phyloP scores from a whole-genome alignment of 2,888 invertebrate genomes.

The Lagria hirta region DNA sequence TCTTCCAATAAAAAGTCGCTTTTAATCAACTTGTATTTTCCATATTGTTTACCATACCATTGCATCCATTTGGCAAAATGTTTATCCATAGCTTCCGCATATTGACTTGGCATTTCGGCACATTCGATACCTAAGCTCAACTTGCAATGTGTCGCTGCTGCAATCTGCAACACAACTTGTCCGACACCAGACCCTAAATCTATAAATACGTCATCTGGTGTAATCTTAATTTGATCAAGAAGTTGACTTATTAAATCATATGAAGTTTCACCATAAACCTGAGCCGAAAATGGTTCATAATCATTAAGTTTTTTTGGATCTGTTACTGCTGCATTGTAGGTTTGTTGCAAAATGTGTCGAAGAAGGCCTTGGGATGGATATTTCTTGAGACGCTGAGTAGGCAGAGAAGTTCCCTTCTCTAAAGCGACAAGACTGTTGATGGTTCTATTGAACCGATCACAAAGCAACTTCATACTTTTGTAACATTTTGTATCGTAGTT shows the following conservation, averaged over 20 bases:
- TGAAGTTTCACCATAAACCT: slow-evolving; percentile 98
- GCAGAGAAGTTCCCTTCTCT: slow-evolving; percentile 93
- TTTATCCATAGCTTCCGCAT: slow-evolving; percentile 89
- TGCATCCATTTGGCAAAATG: slow-evolving; percentile 94
- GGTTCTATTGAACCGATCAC: slow-evolving; percentile 92
- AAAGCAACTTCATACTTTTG: slow-evolving; percentile 89
- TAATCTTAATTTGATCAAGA: slow-evolving; percentile 94
- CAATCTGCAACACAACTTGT: slow-evolving; percentile 98
- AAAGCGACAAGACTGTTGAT: slow-evolving; percentile 89
- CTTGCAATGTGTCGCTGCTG: slow-evolving; percentile 90
- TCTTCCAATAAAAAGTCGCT: slow-evolving; percentile 94
- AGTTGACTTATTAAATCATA: slow-evolving; percentile 97
- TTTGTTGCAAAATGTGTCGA: slow-evolving; percentile 94
- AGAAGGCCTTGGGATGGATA: slow-evolving; percentile 86
- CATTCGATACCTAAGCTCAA: slow-evolving; percentile 95
- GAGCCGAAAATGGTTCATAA: slow-evolving; percentile 99
- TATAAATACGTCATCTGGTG: slow-evolving; percentile 93
- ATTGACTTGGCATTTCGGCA: slow-evolving; percentile 93
- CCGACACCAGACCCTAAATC: slow-evolving; percentile 99
- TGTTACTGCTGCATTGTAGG: slow-evolving; percentile 95
- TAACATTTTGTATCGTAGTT: slow-evolving; percentile 91
- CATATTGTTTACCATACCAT: slow-evolving; percentile 96
- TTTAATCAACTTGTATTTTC: slow-evolving; percentile 87
- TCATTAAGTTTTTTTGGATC: slow-evolving; percentile 98
- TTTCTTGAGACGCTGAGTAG: slow-evolving; percentile 81